These are phyloP conservation scores for Drosophila orena DNA, from an alignment of 1,140 invertebrate species.

Conservation along the genomic window DNA sequence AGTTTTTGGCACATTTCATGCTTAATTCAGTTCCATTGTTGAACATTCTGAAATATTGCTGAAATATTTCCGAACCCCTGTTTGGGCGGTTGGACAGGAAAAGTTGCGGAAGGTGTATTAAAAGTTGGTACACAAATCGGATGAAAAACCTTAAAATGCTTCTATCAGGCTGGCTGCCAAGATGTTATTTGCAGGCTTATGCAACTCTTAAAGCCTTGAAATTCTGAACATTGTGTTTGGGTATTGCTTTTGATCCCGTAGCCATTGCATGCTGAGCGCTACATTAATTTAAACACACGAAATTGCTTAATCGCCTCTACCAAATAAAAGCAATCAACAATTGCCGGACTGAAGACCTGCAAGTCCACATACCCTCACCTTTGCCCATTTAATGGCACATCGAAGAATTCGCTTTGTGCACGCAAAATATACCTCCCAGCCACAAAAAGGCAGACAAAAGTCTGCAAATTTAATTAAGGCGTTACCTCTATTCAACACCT, in stretches of 20 bases:
- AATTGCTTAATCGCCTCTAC: constrained; percentile 70
- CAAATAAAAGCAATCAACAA: constrained; percentile 70
- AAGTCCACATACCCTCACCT: neutral
- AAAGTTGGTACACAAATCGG: constrained; percentile 6
- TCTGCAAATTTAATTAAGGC: constrained; percentile 80
- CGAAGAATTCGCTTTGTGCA: constrained; percentile 49
- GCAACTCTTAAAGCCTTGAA: neutral
- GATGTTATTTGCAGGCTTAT: too few species aligned
- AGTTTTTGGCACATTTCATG: constrained; percentile 64
- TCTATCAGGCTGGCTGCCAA: neutral
- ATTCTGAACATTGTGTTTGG: neutral
- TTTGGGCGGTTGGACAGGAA: constrained; percentile 16
- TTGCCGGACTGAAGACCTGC: constrained; percentile 47
- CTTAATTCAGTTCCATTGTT: constrained; percentile 52
- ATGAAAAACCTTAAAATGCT: neutral
- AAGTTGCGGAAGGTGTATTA: constrained; percentile 8
- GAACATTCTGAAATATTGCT: constrained; percentile 18
- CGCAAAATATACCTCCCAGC: constrained; percentile 52
- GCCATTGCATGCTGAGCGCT: constrained; percentile 66
- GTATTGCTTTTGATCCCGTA: neutral
- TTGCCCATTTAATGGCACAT: constrained; percentile 52
- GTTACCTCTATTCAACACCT: constrained; percentile 80
- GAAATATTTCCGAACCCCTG: constrained; percentile 24
- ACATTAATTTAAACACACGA: constrained; percentile 35
- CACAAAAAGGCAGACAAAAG: constrained; percentile 50